Conservation (phyloP, 2,888 invertebrate genomes). For the Phortica okadai region DNA sequence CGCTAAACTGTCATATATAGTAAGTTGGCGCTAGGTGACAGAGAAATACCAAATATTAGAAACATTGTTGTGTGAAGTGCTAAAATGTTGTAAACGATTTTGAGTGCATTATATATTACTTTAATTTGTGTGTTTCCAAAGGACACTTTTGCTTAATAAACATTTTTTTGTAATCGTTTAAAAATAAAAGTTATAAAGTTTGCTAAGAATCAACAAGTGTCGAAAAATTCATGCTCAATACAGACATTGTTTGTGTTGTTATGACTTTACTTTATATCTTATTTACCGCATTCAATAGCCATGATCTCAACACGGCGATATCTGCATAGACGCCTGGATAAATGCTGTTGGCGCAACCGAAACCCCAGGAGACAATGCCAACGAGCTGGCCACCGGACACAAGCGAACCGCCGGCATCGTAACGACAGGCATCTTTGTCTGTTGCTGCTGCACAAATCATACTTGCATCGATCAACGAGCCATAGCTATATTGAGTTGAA, state of each 20-base stretch:
- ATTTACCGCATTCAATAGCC: conserved; percentile 57
- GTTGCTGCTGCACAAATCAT: conserved; percentile 54
- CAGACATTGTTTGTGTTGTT: background rate
- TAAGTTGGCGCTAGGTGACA: no score
- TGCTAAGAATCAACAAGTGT: background rate
- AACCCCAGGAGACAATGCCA: conserved; percentile 76
- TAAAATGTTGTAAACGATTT: background rate
- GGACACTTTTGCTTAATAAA: background rate
- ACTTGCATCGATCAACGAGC: conserved; percentile 56
- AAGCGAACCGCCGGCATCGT: conserved; percentile 67
- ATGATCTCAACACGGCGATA: conserved; percentile 60
- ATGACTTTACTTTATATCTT: conserved; percentile 25
- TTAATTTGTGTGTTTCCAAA: no score
- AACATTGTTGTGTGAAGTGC: background rate
- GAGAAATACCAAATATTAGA: no score
- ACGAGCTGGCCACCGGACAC: conserved; percentile 48
- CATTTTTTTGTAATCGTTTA: background rate
- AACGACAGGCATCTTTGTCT: conserved; percentile 74
- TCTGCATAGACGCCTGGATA: conserved; percentile 76
- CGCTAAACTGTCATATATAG: no score
- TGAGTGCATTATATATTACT: background rate
- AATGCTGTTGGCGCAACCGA: conserved; percentile 72
- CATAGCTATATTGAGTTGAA: conserved; percentile 59
- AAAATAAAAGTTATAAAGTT: background rate
- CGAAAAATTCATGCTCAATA: no score